Conservation (phyloP, 2,113 vertebrate species). For the Dicentrarchus labrax region DNA sequence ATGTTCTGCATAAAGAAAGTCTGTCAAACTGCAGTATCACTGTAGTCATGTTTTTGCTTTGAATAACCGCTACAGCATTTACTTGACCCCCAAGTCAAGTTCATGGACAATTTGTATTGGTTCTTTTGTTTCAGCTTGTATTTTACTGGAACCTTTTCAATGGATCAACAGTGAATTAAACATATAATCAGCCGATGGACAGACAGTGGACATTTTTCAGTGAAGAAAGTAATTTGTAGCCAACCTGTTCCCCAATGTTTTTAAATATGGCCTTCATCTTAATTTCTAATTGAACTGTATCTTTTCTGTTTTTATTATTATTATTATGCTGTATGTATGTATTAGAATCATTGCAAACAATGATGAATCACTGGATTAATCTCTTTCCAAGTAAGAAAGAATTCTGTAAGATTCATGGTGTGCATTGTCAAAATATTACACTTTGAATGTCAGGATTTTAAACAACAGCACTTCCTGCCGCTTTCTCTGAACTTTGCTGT, state of each 20-base stretch:
- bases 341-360: background rate
- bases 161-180: background rate
- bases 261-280: too few species aligned
- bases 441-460: constrained; percentile 44
- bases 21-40: background rate
- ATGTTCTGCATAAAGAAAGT: background rate
- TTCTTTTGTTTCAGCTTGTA: background rate
- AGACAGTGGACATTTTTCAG: background rate
- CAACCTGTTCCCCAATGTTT: too few species aligned
- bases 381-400: background rate
- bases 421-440: background rate
- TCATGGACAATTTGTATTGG: background rate
- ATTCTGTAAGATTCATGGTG: background rate
- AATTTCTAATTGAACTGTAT: background rate
- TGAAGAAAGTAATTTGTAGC: background rate
- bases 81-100: background rate
- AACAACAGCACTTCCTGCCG: constrained; percentile 19
- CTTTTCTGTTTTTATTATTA: background rate
- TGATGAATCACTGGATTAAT: background rate
- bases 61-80: background rate
- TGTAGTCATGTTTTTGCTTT: background rate
- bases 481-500: constrained; percentile 37
- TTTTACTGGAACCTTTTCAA: background rate
- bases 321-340: background rate
- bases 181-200: background rate